Percentiles rank a stretch among this genome's conserved stretches.
Evolutionary conservation across 1,140 invertebrate species (phyloP).

Genomic region (Nixonia krombeini): DNA sequence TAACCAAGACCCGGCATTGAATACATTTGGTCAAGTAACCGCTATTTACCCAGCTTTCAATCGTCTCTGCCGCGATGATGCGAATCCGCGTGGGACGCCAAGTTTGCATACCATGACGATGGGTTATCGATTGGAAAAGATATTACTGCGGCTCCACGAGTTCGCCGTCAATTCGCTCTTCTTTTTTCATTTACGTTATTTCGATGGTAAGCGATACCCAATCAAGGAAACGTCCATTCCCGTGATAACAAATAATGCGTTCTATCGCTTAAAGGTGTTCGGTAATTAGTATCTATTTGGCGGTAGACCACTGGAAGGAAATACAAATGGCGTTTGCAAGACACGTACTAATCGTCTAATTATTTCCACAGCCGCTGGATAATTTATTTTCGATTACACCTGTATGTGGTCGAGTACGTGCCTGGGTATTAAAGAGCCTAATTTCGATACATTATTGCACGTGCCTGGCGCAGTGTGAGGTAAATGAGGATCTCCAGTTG

Average conservation of each 20-base stretch:
- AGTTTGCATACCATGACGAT: conserved; percentile 4
- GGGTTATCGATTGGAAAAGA: conserved; percentile 5
- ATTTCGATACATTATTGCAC: conserved; percentile 41
- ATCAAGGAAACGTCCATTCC: too few species aligned
- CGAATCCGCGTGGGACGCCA: neutral
- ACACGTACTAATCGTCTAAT: too few species aligned
- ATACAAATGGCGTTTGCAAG: too few species aligned
- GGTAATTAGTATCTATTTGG: too few species aligned
- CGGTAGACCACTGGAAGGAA: too few species aligned
- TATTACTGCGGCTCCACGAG: neutral
- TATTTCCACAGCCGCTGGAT: too few species aligned
- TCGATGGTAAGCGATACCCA: too few species aligned
- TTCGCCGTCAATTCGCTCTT: too few species aligned
- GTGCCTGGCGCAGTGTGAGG: conserved; percentile 31
- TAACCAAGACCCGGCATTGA: neutral
- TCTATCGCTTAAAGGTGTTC: too few species aligned
- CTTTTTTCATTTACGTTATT: neutral
- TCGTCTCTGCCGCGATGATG: neutral
- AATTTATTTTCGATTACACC: neutral
- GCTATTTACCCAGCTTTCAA: conserved; percentile 12
- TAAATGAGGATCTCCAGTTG: conserved; percentile 45
- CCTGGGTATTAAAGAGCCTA: conserved; percentile 30
- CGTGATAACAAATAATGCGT: too few species aligned
- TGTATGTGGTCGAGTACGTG: conserved; percentile 33
- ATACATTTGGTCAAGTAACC: conserved; percentile 9